Evolutionary conservation across 2,113 vertebrate genomes (phyloP).

Genomic region (Coregonus clupeaformis): DNA sequence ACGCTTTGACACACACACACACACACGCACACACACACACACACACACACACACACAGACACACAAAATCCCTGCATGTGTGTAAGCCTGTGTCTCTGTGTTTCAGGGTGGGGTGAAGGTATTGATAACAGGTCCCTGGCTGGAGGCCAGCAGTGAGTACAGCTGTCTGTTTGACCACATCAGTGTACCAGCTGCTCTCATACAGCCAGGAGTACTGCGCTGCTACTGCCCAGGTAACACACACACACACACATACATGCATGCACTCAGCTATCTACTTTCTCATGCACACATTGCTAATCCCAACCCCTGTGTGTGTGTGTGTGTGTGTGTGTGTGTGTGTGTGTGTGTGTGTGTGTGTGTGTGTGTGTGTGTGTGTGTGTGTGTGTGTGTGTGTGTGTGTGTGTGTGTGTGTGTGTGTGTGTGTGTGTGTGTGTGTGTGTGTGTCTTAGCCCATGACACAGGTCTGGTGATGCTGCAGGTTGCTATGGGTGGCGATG

Average conservation of each 20-base stretch:
- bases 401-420: neutral
- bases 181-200: slow-evolving; percentile 95
- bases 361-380: slow-evolving; percentile 7
- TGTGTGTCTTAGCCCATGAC: slow-evolving; percentile 83
- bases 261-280: neutral
- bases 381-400: neutral
- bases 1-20: neutral
- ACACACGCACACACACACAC: too few species aligned
- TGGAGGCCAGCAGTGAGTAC: slow-evolving; percentile 95
- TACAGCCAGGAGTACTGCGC: slow-evolving; percentile 96
- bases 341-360: slow-evolving; percentile 9
- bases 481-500: slow-evolving; percentile 94
- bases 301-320: neutral
- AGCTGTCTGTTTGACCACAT: slow-evolving; percentile 98
- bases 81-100: neutral
- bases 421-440: neutral
- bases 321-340: slow-evolving; percentile 4
- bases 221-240: slow-evolving; percentile 97
- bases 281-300: neutral
- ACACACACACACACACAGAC: neutral
- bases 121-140: slow-evolving; percentile 96
- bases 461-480: slow-evolving; percentile 97
- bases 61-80: neutral
- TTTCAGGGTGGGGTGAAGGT: slow-evolving; percentile 95
- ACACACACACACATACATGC: neutral